Evolutionary conservation across 2,113 vertebrate genomes (phyloP).

Genomic region (Paracanthobrama guichenoti): DNA sequence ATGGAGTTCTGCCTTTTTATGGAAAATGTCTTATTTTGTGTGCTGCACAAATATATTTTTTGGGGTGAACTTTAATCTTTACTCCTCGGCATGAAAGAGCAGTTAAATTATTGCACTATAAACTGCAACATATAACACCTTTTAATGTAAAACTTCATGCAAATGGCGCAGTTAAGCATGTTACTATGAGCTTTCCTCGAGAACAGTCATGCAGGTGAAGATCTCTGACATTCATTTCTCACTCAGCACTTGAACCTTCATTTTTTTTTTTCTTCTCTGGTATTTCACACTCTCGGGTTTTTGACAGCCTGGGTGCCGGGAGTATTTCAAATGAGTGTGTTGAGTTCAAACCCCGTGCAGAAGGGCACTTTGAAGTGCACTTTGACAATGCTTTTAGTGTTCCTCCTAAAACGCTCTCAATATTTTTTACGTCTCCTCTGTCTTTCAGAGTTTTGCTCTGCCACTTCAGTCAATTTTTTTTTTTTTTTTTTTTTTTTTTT

Average conservation of each 20-base stretch:
- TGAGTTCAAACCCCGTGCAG: neutral
- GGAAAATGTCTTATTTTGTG: neutral
- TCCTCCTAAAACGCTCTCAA: slow-evolving; percentile 30
- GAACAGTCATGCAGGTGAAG: slow-evolving; percentile 14
- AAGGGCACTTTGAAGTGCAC: slow-evolving; percentile 41
- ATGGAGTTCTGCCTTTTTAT: neutral
- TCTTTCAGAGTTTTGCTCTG: slow-evolving; percentile 9
- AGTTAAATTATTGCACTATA: neutral
- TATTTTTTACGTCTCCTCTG: slow-evolving; percentile 21
- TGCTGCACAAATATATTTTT: neutral
- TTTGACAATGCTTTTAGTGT: slow-evolving; percentile 48
- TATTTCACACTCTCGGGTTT: slow-evolving; percentile 23
- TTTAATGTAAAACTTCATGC: slow-evolving; percentile 7
- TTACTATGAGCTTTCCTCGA: slow-evolving; percentile 7
- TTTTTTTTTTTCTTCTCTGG: neutral
- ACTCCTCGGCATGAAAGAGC: neutral
- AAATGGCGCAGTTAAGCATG: neutral
- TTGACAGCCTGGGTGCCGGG: slow-evolving; percentile 13
- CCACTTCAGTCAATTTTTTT: neutral
- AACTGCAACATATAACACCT: neutral
- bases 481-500: neutral
- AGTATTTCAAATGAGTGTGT: slow-evolving; percentile 18
- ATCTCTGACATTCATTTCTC: slow-evolving; percentile 20
- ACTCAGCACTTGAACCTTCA: slow-evolving; percentile 9
- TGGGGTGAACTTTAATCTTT: neutral